phyloP scores from a whole-genome alignment of 2,113 vertebrate species.

The Herpailurus yagouaroundi region DNA sequence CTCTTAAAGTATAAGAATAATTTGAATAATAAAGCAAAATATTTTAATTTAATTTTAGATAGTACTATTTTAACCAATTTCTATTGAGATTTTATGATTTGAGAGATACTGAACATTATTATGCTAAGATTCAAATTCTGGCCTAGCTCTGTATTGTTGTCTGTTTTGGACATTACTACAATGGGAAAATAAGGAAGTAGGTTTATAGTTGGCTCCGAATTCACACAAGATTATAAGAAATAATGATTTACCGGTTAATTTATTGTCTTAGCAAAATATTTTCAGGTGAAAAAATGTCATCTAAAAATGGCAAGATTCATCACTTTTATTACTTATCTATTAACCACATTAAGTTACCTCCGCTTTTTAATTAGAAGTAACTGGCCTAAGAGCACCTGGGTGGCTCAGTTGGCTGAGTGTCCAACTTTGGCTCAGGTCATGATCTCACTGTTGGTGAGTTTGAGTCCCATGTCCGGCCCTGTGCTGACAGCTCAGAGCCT shows the following conservation, averaged over 20 bases:
- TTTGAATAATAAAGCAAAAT: not conserved
- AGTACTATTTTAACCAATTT: not conserved
- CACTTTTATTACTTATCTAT: not conserved
- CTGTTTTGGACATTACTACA: not conserved
- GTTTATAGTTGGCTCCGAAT: not conserved
- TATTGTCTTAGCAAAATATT: not conserved
- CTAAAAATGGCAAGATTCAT: not conserved
- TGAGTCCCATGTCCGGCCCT: too few relatives aligned
- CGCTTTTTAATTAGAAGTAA: not conserved
- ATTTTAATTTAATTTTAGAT: not conserved
- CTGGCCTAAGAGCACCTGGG: not conserved
- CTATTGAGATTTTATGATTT: not conserved
- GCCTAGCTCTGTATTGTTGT: not conserved
- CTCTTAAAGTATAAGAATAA: not conserved
- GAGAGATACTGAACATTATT: not conserved
- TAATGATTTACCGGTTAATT: not conserved
- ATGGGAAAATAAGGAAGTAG: not conserved
- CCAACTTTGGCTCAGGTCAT: too few relatives aligned
- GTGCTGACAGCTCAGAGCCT: too few relatives aligned
- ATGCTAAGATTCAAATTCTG: not conserved
- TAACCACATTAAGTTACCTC: not conserved
- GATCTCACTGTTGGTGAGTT: too few relatives aligned
- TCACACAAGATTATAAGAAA: not conserved
- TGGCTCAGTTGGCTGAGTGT: too few relatives aligned
- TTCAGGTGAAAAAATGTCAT: not conserved